Conservation (phyloP, 1,140 invertebrate genomes). For the Probaryconus sp. region DNA sequence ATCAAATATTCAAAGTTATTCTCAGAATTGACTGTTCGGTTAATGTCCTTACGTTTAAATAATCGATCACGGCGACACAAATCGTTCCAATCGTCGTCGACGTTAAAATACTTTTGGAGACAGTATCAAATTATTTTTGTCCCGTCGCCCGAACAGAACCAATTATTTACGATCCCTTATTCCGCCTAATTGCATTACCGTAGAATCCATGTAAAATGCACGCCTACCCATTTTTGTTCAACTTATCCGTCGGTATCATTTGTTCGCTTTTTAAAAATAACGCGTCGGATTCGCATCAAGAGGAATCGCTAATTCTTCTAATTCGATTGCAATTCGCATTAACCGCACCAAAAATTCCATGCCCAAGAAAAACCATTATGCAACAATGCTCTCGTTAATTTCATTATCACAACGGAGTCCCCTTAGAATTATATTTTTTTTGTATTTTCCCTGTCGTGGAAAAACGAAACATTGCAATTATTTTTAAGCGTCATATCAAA, state of each 20-base stretch:
- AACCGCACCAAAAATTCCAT: background rate
- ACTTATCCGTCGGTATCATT: conserved; percentile 24
- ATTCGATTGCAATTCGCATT: conserved; percentile 13
- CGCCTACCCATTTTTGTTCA: conserved; percentile 21
- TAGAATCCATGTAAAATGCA: conserved; percentile 29
- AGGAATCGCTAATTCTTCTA: conserved; percentile 3
- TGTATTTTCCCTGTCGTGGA: background rate
- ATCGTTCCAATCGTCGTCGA: conserved; percentile 37
- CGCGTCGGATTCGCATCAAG: conserved; percentile 1
- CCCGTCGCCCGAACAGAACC: conserved; percentile 26
- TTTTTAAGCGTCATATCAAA: conserved; percentile 34
- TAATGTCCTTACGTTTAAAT: conserved; percentile 48
- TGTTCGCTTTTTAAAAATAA: conserved; percentile 26
- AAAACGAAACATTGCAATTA: conserved; percentile 19
- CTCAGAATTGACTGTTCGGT: conserved; percentile 35
- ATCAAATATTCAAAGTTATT: conserved; percentile 45
- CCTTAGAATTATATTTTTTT: background rate
- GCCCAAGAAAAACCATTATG: background rate
- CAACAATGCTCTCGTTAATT: too few relatives aligned
- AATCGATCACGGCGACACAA: conserved; percentile 40
- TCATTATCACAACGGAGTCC: too few relatives aligned
- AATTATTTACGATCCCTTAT: conserved; percentile 40
- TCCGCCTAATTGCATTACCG: conserved; percentile 36
- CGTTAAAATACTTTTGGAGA: conserved; percentile 48
- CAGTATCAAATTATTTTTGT: conserved; percentile 56